Evolutionary conservation across 1,140 invertebrate species (phyloP).

Genomic region (Polyergus mexicanus): DNA sequence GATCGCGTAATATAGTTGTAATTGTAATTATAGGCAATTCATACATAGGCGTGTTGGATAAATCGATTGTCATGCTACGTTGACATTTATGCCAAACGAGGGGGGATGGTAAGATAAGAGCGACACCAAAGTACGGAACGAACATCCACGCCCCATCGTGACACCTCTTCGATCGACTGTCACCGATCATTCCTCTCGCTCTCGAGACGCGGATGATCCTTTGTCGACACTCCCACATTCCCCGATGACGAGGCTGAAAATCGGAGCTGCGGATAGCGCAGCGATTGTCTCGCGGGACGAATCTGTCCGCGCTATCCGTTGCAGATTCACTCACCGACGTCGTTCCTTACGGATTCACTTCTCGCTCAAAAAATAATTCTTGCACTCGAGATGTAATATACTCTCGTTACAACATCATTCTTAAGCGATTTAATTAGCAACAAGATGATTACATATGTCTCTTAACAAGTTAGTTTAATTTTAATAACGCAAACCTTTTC

Average conservation of each 20-base stretch:
- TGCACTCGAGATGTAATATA: background rate
- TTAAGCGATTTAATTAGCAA: background rate
- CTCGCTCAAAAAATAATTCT: background rate
- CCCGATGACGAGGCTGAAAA: constrained; percentile 84
- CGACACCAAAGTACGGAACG: constrained; percentile 68
- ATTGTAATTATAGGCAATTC: constrained; percentile 40
- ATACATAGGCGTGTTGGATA: background rate
- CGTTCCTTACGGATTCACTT: constrained; percentile 11
- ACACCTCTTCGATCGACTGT: constrained; percentile 77
- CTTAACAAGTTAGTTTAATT: background rate
- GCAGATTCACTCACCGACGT: constrained; percentile 57
- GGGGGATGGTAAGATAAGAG: constrained; percentile 33
- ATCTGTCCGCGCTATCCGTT: constrained; percentile 56
- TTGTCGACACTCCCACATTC: constrained; percentile 85
- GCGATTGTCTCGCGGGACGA: constrained; percentile 48
- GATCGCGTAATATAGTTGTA: constrained; percentile 34
- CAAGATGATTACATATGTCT: background rate
- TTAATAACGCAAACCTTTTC: background rate
- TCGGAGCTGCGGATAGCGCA: constrained; percentile 79
- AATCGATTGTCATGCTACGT: constrained; percentile 55
- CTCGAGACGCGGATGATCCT: constrained; percentile 73
- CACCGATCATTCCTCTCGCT: constrained; percentile 73
- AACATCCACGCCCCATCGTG: constrained; percentile 80
- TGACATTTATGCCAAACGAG: constrained; percentile 46
- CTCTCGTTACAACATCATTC: background rate